phyloP scores from a whole-genome alignment of 2,888 invertebrate genomes.

The Meandrusa payeni region DNA sequence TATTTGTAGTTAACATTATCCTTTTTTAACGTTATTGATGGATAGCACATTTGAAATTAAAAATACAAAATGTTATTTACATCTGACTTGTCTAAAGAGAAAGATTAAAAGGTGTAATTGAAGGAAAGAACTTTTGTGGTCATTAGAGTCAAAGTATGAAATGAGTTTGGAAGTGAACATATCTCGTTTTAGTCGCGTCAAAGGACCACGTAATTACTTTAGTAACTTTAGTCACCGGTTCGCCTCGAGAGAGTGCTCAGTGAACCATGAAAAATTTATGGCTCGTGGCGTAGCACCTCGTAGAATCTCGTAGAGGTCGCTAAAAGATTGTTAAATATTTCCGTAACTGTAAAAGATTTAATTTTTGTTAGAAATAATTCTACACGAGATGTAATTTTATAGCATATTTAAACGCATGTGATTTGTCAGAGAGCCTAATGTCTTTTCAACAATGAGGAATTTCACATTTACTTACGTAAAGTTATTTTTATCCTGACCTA shows the following conservation, averaged over 20 bases:
- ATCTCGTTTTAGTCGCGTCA: conserved; percentile 6
- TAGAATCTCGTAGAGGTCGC: too few relatives aligned
- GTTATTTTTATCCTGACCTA: too few relatives aligned
- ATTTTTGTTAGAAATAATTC: too few relatives aligned
- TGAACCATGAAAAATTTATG: not conserved
- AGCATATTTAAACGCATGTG: too few relatives aligned
- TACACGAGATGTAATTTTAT: too few relatives aligned
- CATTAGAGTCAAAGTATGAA: not conserved
- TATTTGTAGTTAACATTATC: too few relatives aligned
- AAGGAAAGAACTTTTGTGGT: not conserved
- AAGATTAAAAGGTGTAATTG: not conserved
- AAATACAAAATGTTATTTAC: not conserved
- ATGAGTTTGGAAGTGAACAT: conserved; percentile 8
- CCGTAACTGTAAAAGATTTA: too few relatives aligned
- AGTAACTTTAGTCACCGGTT: not conserved
- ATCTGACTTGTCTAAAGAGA: not conserved
- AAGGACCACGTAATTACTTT: conserved; percentile 11
- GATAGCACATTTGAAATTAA: not conserved
- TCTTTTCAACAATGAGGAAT: too few relatives aligned
- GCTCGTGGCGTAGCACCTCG: not conserved
- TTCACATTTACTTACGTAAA: too few relatives aligned
- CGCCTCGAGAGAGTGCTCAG: not conserved
- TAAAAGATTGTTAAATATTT: too few relatives aligned
- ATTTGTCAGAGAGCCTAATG: too few relatives aligned
- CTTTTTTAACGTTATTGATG: too few relatives aligned